Evolutionary conservation across 2,888 invertebrate genomes (phyloP).

Genomic region (Lasioglossum calceatum): DNA sequence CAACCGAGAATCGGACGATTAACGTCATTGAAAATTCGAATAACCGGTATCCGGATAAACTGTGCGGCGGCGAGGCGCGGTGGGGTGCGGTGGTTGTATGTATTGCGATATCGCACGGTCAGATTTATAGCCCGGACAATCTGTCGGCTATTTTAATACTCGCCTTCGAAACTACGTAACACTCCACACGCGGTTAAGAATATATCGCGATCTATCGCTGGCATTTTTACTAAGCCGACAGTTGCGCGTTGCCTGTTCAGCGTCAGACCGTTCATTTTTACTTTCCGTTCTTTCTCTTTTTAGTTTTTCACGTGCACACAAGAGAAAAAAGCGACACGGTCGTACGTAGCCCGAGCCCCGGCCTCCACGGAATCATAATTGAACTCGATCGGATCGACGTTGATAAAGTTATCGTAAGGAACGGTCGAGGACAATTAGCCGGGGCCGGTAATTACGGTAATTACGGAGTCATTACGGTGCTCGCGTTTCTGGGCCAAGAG

Average conservation of each 20-base stretch:
- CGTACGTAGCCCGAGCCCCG: background rate
- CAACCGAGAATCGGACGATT: background rate
- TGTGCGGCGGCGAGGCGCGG: background rate
- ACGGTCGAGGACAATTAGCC: slow-evolving; percentile 52
- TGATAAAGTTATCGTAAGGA: slow-evolving; percentile 57
- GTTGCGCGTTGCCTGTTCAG: background rate
- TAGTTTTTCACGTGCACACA: background rate
- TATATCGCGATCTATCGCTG: slow-evolving; percentile 37
- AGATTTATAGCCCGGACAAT: slow-evolving; percentile 5
- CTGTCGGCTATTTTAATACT: slow-evolving; percentile 35
- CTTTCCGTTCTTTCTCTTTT: slow-evolving; percentile 16
- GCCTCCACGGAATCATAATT: slow-evolving; percentile 37
- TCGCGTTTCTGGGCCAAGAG: background rate
- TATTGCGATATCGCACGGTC: slow-evolving; percentile 2
- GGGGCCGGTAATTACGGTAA: slow-evolving; percentile 45
- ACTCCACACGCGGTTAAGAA: slow-evolving; percentile 39
- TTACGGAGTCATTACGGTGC: background rate
- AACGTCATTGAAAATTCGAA: background rate
- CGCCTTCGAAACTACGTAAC: slow-evolving; percentile 19
- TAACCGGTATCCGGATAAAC: background rate
- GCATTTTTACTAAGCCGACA: slow-evolving; percentile 34
- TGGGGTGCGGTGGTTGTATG: background rate
- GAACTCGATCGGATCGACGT: slow-evolving; percentile 34
- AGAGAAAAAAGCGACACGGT: background rate
- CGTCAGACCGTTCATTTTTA: slow-evolving; percentile 25